Evolutionary conservation across 2,888 invertebrate genomes (phyloP).

Genomic region (Pecten maximus): DNA sequence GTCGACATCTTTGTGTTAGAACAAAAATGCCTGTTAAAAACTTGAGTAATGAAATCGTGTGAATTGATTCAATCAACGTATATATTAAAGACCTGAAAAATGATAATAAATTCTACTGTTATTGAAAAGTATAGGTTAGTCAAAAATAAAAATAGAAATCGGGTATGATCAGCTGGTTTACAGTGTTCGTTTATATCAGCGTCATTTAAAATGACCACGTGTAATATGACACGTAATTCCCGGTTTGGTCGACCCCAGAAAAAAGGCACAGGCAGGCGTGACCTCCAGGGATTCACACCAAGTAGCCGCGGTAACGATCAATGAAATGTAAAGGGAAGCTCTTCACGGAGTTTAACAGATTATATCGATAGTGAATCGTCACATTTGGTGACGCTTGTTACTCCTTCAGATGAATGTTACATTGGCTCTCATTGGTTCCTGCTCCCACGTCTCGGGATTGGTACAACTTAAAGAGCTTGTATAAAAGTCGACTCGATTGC

Average conservation of each 20-base stretch:
- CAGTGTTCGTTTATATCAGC: background rate
- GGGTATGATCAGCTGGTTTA: background rate
- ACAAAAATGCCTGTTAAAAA: too few species aligned
- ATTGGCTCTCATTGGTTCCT: background rate
- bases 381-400: background rate
- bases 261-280: background rate
- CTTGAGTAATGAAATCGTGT: too few species aligned
- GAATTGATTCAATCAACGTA: too few species aligned
- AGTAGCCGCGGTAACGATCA: background rate
- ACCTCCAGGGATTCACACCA: background rate
- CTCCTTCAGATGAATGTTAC: background rate
- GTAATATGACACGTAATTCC: background rate
- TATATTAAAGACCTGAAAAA: too few species aligned
- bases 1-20: too few species aligned
- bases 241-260: background rate
- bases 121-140: too few species aligned
- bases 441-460: slow-evolving; percentile 13
- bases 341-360: slow-evolving; percentile 4
- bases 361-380: slow-evolving; percentile 13
- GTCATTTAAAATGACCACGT: background rate
- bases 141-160: too few species aligned
- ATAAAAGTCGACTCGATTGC: background rate
- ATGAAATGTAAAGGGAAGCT: background rate
- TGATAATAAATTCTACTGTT: too few species aligned
- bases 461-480: background rate